Evolutionary conservation across 2,113 vertebrate genomes (phyloP).

Genomic region (Antennarius striatus): DNA sequence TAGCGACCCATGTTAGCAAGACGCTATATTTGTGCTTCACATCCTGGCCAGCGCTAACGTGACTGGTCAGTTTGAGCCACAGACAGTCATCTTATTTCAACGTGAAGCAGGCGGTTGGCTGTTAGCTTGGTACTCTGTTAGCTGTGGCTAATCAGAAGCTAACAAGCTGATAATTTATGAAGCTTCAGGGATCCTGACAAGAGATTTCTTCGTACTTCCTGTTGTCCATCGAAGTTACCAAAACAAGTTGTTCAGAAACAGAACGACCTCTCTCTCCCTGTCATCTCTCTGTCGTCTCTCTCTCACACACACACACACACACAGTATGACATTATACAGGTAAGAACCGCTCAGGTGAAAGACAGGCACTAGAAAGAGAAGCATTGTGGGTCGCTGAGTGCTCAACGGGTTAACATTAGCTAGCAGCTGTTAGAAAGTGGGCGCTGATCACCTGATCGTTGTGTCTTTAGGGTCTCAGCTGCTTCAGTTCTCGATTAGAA

Average conservation of each 20-base stretch:
- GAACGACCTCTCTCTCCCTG: no score
- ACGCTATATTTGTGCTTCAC: constrained; percentile 53
- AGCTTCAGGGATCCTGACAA: no score
- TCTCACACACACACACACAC: neutral
- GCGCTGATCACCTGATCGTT: neutral
- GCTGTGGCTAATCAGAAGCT: no score
- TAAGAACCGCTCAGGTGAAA: constrained; percentile 5
- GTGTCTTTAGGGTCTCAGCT: no score
- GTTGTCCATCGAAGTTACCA: no score
- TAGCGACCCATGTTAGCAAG: neutral
- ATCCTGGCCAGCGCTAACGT: constrained; percentile 30
- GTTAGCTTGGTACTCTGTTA: no score
- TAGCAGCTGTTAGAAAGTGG: constrained; percentile 29
- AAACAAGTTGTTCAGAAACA: no score
- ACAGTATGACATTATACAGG: constrained; percentile 34
- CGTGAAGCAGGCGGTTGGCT: no score
- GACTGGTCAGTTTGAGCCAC: constrained; percentile 34
- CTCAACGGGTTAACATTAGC: constrained; percentile 27
- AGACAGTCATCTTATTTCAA: neutral
- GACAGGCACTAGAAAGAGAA: constrained; percentile 68
- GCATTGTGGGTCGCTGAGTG: constrained; percentile 59
- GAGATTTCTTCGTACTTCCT: no score
- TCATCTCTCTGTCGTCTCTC: no score
- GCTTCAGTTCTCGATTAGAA: no score
- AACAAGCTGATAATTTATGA: no score